Evolutionary conservation across 2,797 vertebrate genomes (phyloP).

Genomic region (Myotis pilosus): DNA sequence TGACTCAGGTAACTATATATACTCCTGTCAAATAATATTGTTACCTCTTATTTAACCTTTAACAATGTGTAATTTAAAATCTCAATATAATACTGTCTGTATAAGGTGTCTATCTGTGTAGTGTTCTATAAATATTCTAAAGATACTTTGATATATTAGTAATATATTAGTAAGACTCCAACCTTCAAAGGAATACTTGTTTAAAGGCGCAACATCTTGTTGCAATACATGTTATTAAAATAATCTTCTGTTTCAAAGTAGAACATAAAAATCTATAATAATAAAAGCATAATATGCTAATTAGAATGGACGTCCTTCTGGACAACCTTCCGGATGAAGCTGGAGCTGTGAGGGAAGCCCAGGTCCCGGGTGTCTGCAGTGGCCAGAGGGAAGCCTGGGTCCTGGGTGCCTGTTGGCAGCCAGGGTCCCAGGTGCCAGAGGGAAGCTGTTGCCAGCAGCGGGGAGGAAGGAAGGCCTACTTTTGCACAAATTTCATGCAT

Average conservation of each 20-base stretch:
- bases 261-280: background rate
- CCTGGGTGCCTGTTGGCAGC: too few relatives aligned
- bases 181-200: background rate
- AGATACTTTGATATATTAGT: background rate
- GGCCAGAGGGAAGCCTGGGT: too few relatives aligned
- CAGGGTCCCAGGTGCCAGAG: too few relatives aligned
- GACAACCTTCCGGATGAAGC: too few relatives aligned
- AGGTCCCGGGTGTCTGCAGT: too few relatives aligned
- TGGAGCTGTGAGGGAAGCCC: too few relatives aligned
- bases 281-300: too few relatives aligned
- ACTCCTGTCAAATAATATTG: background rate
- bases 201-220: conserved; percentile 4
- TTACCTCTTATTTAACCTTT: background rate
- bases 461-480: too few relatives aligned
- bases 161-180: background rate
- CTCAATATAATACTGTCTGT: background rate
- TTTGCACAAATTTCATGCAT: too few relatives aligned
- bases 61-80: background rate
- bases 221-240: background rate
- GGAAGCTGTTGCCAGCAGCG: too few relatives aligned
- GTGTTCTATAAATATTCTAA: background rate
- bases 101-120: background rate
- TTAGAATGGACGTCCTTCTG: too few relatives aligned
- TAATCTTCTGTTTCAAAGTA: background rate
- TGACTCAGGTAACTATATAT: background rate